phyloP scores from a whole-genome alignment of 2,113 vertebrate genomes.

The Sciurus niger region DNA sequence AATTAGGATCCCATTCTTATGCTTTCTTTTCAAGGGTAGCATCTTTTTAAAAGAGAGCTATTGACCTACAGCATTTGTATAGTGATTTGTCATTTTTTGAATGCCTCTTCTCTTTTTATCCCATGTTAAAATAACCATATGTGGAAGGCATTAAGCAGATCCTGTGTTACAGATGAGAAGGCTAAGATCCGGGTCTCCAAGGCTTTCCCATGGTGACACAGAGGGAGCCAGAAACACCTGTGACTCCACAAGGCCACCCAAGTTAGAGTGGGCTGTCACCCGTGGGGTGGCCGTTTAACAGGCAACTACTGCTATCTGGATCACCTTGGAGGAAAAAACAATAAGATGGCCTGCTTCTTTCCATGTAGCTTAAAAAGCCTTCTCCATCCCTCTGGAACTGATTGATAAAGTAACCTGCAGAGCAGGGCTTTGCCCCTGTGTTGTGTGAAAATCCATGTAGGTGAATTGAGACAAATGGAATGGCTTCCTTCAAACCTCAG shows the following conservation, averaged over 20 bases:
- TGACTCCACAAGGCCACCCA: background rate
- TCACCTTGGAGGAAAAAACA: background rate
- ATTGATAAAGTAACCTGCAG: background rate
- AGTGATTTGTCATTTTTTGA: conserved; percentile 30
- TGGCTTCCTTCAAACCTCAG: conserved; percentile 1
- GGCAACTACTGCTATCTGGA: background rate
- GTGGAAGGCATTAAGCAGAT: background rate
- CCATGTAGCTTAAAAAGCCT: background rate
- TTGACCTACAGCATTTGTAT: background rate
- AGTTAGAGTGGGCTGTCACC: background rate
- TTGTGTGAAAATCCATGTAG: background rate
- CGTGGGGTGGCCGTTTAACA: background rate
- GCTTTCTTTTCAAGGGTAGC: background rate
- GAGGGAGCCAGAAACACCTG: background rate
- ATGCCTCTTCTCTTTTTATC: background rate
- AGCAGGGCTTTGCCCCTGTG: background rate
- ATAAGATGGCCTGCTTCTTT: background rate
- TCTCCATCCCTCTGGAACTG: background rate
- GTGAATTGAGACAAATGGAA: background rate
- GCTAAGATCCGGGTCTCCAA: background rate
- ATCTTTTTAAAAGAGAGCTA: conserved; percentile 26
- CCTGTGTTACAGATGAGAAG: conserved; percentile 45
- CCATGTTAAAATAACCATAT: background rate
- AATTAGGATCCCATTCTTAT: too few relatives aligned
- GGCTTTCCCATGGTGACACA: background rate